Evolutionary conservation across 2,888 invertebrate species (phyloP), one percentile per base, ranked within the genome.

Genomic region (Calephelis perditalis): DNA sequence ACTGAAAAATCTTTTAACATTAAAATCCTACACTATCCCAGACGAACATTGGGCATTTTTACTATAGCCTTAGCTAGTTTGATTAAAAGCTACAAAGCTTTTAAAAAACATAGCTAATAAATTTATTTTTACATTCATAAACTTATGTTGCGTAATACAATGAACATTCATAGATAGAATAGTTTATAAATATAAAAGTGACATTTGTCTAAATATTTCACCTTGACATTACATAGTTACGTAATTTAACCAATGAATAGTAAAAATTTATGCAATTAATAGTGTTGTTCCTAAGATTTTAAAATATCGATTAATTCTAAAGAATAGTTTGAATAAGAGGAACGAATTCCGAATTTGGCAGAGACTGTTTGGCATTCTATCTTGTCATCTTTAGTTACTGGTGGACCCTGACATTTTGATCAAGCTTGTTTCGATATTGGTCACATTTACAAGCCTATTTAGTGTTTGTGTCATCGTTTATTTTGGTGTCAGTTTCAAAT

Each of bases 361-460:
- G 65, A 71, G 71, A 74, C 71, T 70, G 73, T 72, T 80, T 47
- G 84, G 76, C 81, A 84, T 84, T 86, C 76, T 74, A 77, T 55
- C 73, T 74, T 76, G 70, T 72, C 71, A 71, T 67, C 68, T 68
- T 70, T 70, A 71, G 71, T 69, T 70, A 67, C 72, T 68, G 67
- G 68, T 70, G 74, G 84, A 81, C 86, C 87, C 82, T 87, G 87
- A 87, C 86, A 87, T 87, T 86, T 87, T 68, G 74, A 69, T 75
- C 70, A 76, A 77, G 67, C 72, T 78, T 78, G 79, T 79, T 79
- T 75, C 68, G 69, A 73, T 67, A 67, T 68, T 65, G 63, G 52
- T 47, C 45, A 43, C 55, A 56, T 60, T 63, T 63, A 54, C 47
- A 60, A 58, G 59, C 46, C 9, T 45, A 8, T 35, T 57, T 40